A percentile compares a stretch with the other conserved stretches of the same genome.
These are phyloP conservation scores for Theonella swinhoei DNA, from an alignment of 37 sponge, comb jelly and placozoan genomes.

Conservation along the genomic window DNA sequence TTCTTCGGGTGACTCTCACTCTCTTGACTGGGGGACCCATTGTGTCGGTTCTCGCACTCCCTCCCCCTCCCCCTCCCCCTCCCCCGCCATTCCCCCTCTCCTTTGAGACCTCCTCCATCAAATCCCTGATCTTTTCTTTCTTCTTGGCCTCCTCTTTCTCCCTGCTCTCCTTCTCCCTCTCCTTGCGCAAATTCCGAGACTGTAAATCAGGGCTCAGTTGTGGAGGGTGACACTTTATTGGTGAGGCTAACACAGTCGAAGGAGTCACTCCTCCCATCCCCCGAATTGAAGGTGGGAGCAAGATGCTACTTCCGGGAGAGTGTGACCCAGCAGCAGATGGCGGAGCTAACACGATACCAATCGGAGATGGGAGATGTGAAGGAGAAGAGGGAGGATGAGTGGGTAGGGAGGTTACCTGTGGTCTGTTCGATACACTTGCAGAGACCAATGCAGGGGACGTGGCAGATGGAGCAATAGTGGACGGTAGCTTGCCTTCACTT, in stretches of 20 bases:
- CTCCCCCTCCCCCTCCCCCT: background rate
- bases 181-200: background rate
- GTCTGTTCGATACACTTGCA: background rate
- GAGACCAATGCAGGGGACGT: background rate
- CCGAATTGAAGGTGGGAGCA: background rate
- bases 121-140: background rate
- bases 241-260: slow-evolving; percentile 56
- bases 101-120: background rate
- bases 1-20: slow-evolving; percentile 21
- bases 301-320: background rate
- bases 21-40: slow-evolving; percentile 19
- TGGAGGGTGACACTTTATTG: slow-evolving; percentile 31
- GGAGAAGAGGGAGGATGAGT: slow-evolving; percentile 1
- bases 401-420: background rate
- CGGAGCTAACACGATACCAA: background rate
- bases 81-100: background rate
- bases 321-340: background rate
- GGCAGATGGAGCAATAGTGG: too few relatives aligned
- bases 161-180: slow-evolving; percentile 1
- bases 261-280: background rate
- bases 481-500: background rate
- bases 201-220: background rate
- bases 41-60: background rate
- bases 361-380: background rate
- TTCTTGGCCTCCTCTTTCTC: background rate